phyloP scores from a whole-genome alignment of 2,113 vertebrate genomes.

The Tyrannus savana region DNA sequence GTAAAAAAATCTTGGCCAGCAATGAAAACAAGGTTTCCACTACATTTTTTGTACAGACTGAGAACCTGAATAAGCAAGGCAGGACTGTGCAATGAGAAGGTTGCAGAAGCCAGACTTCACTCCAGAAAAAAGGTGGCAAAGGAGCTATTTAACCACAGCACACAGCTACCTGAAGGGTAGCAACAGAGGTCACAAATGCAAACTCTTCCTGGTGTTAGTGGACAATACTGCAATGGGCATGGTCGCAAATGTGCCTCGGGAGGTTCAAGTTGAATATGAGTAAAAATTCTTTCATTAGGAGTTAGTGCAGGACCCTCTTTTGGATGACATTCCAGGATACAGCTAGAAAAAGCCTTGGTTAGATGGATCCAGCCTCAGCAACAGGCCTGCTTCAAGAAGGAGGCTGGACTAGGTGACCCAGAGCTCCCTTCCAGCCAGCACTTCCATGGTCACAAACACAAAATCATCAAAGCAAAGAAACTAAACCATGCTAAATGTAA shows the following conservation, averaged over 20 bases:
- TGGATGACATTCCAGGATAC: not conserved
- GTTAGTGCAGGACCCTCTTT: not conserved
- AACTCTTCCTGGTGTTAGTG: not conserved
- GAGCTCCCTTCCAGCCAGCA: not conserved
- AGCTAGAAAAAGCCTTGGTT: not conserved
- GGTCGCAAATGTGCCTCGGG: not conserved
- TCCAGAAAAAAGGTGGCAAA: not conserved
- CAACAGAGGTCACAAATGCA: not conserved
- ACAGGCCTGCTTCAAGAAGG: not conserved
- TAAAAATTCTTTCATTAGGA: not conserved
- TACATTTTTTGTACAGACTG: not conserved
- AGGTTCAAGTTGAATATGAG: not conserved
- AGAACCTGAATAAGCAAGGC: not conserved
- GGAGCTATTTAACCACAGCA: not conserved
- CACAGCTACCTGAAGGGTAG: not conserved
- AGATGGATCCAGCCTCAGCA: not conserved
- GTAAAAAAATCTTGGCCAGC: not conserved
- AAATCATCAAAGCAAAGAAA: not conserved
- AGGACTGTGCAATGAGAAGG: not conserved
- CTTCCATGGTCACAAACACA: not conserved
- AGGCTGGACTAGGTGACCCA: not conserved
- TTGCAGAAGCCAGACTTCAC: not conserved
- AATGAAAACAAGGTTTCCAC: not conserved
- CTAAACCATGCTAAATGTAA: not conserved
- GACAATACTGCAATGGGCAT: not conserved